These are phyloP conservation scores for Anastrepha ludens DNA, from an alignment of 1,140 invertebrate genomes.

Conservation along the genomic window DNA sequence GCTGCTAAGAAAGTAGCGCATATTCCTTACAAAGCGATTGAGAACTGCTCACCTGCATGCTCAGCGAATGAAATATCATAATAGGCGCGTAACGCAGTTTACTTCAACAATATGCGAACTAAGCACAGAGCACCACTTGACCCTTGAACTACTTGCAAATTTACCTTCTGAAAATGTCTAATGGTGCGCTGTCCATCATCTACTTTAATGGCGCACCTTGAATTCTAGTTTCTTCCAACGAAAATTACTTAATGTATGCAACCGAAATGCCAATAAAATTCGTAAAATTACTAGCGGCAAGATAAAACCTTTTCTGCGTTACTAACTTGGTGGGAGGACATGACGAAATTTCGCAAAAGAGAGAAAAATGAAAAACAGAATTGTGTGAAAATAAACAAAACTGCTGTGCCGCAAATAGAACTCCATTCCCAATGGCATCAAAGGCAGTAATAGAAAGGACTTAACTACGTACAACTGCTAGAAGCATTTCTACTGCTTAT, in stretches of 20 bases:
- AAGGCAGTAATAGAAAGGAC: background rate
- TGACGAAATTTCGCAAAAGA: background rate
- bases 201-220: no score
- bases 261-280: slow-evolving; percentile 8
- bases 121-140: no score
- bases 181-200: no score
- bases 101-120: no score
- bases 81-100: no score
- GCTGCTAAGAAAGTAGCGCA: no score
- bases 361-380: background rate
- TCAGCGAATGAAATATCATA: no score
- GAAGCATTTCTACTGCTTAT: background rate
- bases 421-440: background rate
- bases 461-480: background rate
- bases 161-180: no score
- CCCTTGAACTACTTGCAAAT: no score
- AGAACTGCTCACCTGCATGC: no score
- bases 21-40: no score
- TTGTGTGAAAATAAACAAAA: slow-evolving; percentile 36
- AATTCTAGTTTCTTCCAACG: no score
- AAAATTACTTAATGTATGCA: background rate
- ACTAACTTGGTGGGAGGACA: background rate
- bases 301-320: slow-evolving; percentile 6
- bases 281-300: background rate
- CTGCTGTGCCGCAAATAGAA: background rate